Base-by-base conservation (phyloP, 2,888 invertebrate genomes). In the Oscheius onirici region DNA sequence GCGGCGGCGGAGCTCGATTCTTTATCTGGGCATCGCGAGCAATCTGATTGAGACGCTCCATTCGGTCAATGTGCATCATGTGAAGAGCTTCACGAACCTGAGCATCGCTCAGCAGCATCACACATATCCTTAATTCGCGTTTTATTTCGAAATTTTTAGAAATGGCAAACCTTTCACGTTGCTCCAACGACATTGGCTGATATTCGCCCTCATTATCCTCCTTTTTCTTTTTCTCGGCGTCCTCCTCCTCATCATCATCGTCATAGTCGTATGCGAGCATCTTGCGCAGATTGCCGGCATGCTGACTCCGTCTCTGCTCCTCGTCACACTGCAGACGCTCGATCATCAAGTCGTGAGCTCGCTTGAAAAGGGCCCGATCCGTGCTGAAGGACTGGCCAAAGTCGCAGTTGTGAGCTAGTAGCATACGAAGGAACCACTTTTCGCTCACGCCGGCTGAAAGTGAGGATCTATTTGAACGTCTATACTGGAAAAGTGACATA, bases 251-350 rank as follows among this genome's bases (percentile, higher is more conserved):
- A 43, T 83, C 83, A 22, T 87, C 87, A 72, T 87, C 86, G 24
- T 83, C 84, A 68, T 87, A 86, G 34, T 86, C 86, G 70, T 83
- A 87, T 46, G 83, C 79, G 3, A 87, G 74, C 43, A 87, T 72
- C 49, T 83, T 83, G 81, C 86, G 71, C 10, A 70, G 24, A 65
- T 6, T 10, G 76, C 78, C 71, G 5, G 51, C 22, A 49, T 63
- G 46, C 13, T 20, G 41, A 41, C 46, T n/a, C 72, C 44, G 13
- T 10, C 26, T n/a, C 8, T 46, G 15, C 10, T 58, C 69, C 65
- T 70, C 44, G 51, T 71, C 52, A 15, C 51, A 11, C 20, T 20
- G 41, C n/a, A 57, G 24, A 20, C 43, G 41, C 22, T 60, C 11
- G 20, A 57, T 49, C 10, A 60, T 44, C 22, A 55, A 8, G 52